Base-by-base conservation (phyloP, 2,797 vertebrate species). In the Crax fasciolata region DNA sequence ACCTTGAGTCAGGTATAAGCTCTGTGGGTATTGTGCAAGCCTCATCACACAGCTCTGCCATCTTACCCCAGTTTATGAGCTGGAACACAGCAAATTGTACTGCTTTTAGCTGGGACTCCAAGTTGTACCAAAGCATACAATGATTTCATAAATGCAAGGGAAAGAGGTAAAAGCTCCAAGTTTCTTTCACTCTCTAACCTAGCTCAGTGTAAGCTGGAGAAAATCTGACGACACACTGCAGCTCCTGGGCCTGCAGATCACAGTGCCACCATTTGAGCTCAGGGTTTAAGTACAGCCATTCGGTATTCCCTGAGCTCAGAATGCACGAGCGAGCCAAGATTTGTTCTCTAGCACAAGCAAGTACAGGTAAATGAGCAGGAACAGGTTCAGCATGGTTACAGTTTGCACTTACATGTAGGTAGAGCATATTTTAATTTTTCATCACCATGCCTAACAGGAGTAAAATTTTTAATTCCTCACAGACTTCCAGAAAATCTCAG, bases 51-150 rank as follows among this genome's bases (percentile, higher is more conserved):
- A 89, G 90, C 68, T 58, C 74, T 86, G 67, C 95, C 93, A 94
- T 91, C 95, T 90, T 89, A 92, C 84, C 49, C 79, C 84, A 97
- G 83, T 97, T 97, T 97, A 97, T 97, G 96, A 83, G n/a, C 96
- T 96, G 95, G 95, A 97, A 96, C 96, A 91, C 63, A 68, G 68
- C 55, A 89, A 88, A 70, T 93, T 97, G 94, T 94, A 96, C 87
- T 92, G 94, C 92, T 84, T 89, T 79, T 70, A 70, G 27, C 59
- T 92, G 87, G 77, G 89, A 57, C 87, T 90, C 62, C 67, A 84
- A 44, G 49, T 75, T 79, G 73, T 72, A 89, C 65, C 68, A 52
- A 89, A 61, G 54, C 2, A 0, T 55, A 59, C 39, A 32, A 28
- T 12, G 44, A 67, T 70, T 94, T 90, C 82, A 54, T n/a, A 89